These are phyloP conservation scores for Narcine bancroftii DNA, from an alignment of 2,113 vertebrate species.

Conservation along the genomic window DNA sequence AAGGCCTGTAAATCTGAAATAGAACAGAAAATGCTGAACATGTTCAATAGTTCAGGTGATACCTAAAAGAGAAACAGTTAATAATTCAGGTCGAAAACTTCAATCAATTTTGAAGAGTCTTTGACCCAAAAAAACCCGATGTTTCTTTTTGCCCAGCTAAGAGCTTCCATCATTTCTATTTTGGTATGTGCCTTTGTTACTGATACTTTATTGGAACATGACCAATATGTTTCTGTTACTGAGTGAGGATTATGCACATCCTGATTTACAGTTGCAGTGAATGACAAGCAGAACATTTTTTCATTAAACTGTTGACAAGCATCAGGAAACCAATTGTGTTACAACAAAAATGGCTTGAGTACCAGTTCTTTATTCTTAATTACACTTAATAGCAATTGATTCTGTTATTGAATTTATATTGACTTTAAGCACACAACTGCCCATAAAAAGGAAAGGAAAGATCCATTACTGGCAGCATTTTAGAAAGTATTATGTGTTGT, in stretches of 20 bases:
- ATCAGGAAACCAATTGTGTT: background rate
- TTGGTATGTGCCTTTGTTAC: too few relatives aligned
- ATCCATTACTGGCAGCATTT: conserved; percentile 13
- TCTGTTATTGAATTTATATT: conserved; percentile 27
- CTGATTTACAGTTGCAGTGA: background rate
- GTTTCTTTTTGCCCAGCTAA: too few relatives aligned
- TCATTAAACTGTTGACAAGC: conserved; percentile 1
- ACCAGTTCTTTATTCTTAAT: conserved; percentile 10
- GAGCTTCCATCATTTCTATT: too few relatives aligned
- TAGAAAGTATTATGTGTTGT: background rate
- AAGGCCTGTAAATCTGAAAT: too few relatives aligned
- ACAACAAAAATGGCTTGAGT: background rate
- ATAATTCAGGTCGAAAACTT: too few relatives aligned
- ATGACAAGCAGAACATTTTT: background rate
- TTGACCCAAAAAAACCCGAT: too few relatives aligned
- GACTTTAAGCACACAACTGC: conserved; percentile 7
- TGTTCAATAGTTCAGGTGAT: too few relatives aligned
- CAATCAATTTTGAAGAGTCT: too few relatives aligned
- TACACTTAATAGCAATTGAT: conserved; percentile 25
- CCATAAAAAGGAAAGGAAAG: background rate
- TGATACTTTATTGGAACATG: too few relatives aligned
- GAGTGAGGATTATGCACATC: background rate
- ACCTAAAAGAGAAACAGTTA: too few relatives aligned
- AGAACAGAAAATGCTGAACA: too few relatives aligned
- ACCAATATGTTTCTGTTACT: background rate